phyloP scores from a whole-genome alignment of 2,888 invertebrate species.

The Stenurella melanura region DNA sequence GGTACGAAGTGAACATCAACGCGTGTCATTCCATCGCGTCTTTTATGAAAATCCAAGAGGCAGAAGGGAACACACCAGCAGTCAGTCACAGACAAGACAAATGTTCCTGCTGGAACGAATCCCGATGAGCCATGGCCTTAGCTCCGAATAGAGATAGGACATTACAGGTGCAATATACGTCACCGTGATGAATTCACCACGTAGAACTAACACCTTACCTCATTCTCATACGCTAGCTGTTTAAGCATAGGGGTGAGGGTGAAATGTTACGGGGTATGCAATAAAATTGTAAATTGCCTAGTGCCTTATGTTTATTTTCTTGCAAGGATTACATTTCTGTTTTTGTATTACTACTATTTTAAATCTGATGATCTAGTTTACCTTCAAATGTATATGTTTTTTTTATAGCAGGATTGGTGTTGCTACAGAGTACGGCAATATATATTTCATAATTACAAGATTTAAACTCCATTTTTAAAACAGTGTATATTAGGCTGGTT shows the following conservation, averaged over 20 bases:
- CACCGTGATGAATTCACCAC: slow-evolving; percentile 61
- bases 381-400: no score
- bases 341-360: no score
- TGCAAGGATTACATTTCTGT: no score
- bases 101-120: slow-evolving; percentile 60
- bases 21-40: slow-evolving; percentile 42
- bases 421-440: no score
- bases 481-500: no score
- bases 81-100: slow-evolving; percentile 63
- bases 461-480: no score
- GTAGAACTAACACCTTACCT: slow-evolving; percentile 45
- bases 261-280: background rate
- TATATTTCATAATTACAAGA: no score
- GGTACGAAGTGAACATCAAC: slow-evolving; percentile 23
- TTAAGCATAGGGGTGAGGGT: background rate
- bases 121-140: slow-evolving; percentile 57
- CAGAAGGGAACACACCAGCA: slow-evolving; percentile 53
- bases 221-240: slow-evolving; percentile 26
- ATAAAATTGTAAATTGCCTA: background rate
- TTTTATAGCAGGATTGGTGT: no score
- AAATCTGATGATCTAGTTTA: no score
- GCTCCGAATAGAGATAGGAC: slow-evolving; percentile 56
- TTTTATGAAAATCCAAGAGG: slow-evolving; percentile 45
- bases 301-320: background rate
- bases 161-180: slow-evolving; percentile 65